Evolutionary conservation across 1,140 invertebrate genomes (phyloP).

Genomic region (Ceratosolen solmsi): DNA sequence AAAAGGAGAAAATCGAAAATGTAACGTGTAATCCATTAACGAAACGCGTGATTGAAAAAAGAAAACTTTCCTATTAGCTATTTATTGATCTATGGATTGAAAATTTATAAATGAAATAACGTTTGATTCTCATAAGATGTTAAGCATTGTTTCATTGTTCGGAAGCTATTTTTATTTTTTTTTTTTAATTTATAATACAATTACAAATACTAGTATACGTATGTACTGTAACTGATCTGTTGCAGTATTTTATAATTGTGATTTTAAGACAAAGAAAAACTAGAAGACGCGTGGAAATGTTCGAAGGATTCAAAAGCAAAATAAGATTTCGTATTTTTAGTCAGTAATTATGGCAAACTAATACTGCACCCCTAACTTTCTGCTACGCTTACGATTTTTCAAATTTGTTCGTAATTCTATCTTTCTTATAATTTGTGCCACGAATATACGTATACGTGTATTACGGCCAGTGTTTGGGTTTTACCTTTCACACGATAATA

Average conservation of each 20-base stretch:
- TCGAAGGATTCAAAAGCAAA: conserved; percentile 16
- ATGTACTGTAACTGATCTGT: conserved; percentile 31
- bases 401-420: background rate
- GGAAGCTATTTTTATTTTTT: background rate
- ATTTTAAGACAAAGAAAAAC: conserved; percentile 4
- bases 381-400: conserved; percentile 39
- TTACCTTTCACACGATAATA: conserved; percentile 30
- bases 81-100: conserved; percentile 26
- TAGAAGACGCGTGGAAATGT: background rate
- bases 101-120: conserved; percentile 12
- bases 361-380: conserved; percentile 35
- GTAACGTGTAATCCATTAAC: conserved; percentile 41
- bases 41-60: conserved; percentile 38
- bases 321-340: conserved; percentile 7
- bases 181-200: conserved; percentile 13
- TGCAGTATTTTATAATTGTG: conserved; percentile 35
- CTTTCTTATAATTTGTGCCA: background rate
- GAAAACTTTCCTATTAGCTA: conserved; percentile 53
- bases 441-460: conserved; percentile 2
- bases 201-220: background rate
- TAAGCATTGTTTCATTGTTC: background rate
- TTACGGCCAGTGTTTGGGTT: conserved; percentile 37
- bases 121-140: background rate
- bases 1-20: conserved; percentile 37
- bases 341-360: conserved; percentile 1